Base-by-base conservation (phyloP, 2,888 invertebrate genomes). In the Heliconius charithonia region DNA sequence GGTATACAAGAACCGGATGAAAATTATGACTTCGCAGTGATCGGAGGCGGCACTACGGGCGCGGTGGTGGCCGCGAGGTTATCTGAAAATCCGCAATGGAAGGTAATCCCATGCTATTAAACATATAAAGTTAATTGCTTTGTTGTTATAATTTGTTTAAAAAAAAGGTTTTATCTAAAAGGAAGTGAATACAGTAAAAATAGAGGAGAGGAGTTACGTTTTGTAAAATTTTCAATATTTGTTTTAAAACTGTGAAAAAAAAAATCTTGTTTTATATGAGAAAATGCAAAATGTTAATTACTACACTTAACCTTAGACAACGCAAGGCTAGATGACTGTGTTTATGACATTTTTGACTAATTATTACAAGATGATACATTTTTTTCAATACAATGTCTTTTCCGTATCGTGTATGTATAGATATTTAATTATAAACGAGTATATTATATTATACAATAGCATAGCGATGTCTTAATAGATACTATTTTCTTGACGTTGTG, bases 31-130 rank as follows among this genome's bases (percentile, higher is more conserved):
- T 97, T 96, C 84, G 95, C 97, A 51, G 96, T 96, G 10, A 91
- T 96, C 19, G 97, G 97, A 0, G 96, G 96, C 4, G 97, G 97
- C 0, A 96, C 96, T 4, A 96, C 96, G 0, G 97, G 97, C 0
- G 90, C 97, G 0, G 96, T 96, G 13, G 95, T 96, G 0, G 97
- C 97, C 13, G 96, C 93, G 0, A 93, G 97, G 78, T 88, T 97
- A n/a, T 96, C 96, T 27, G 96, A 97, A 85, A 95, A 96, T 67
- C 93, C 95, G 10, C 93, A 96, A 65, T 97, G 96, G 96, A 96
- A 96, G 91, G 95, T 93, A 82, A 63, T 72, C 2, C 59, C 25
- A 82, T 81, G n/a, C 69, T 22, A 73, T 13, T 27, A 63, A 22
- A 27, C 16, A 41, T 70, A 32, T 63, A 27, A 32, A n/a, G 22